Conservation (phyloP, 2,797 vertebrate genomes). For the Peromyscus melanophrys region DNA sequence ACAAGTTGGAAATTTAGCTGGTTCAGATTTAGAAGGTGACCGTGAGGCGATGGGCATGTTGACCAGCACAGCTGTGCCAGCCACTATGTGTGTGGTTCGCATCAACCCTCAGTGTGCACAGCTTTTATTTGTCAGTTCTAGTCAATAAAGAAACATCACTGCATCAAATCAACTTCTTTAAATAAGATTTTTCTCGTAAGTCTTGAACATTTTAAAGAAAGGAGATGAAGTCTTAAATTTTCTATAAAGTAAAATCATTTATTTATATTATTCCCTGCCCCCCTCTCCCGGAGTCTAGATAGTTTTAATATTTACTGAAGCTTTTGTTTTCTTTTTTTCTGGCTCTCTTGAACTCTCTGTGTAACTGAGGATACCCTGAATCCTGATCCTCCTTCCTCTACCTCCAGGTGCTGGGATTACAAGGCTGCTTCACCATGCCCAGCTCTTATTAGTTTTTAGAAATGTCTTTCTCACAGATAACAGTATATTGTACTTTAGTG, state of each 20-base stretch:
- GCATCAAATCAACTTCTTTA: not conserved
- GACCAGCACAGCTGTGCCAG: not conserved
- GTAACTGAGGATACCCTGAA: not conserved
- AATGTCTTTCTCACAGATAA: not conserved
- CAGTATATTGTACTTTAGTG: not conserved
- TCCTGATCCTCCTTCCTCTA: too few relatives aligned
- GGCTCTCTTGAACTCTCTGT: not conserved
- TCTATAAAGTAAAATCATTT: conserved; percentile 7
- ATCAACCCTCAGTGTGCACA: not conserved
- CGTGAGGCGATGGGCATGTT: not conserved
- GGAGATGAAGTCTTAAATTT: conserved; percentile 61
- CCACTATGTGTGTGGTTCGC: not conserved
- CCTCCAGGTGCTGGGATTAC: too few relatives aligned
- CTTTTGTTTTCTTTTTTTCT: not conserved
- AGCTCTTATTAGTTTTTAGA: not conserved
- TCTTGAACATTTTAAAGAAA: not conserved
- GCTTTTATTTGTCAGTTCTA: not conserved
- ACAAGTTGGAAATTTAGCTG: not conserved
- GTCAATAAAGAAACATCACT: conserved; percentile 35
- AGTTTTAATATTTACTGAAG: not conserved
- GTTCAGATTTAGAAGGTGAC: conserved; percentile 71
- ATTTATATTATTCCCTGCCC: conserved; percentile 2
- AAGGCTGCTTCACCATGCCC: too few relatives aligned
- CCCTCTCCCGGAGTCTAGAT: not conserved
- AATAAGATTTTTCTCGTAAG: conserved; percentile 62